Evolutionary conservation across 2,113 vertebrate species (phyloP).

Genomic region (Cephalopterus ornatus): DNA sequence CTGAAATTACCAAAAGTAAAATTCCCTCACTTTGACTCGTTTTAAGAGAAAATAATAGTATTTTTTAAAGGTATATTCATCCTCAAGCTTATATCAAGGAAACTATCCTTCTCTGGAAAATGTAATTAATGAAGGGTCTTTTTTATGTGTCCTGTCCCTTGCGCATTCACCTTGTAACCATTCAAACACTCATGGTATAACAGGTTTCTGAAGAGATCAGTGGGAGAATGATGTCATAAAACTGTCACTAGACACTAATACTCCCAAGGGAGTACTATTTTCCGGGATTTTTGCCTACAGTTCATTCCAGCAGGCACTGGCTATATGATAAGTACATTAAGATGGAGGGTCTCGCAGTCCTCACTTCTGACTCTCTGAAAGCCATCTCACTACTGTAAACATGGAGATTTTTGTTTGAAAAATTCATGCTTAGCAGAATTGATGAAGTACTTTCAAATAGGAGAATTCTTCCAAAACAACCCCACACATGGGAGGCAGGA

Average conservation of each 20-base stretch:
- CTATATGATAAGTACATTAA: not conserved
- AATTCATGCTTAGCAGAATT: not conserved
- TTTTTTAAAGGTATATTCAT: not conserved
- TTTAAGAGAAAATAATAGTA: not conserved
- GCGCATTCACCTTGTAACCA: not conserved
- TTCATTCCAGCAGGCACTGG: not conserved
- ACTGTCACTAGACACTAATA: not conserved
- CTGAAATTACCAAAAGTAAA: not conserved
- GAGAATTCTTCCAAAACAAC: not conserved
- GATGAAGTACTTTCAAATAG: not conserved
- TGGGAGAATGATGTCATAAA: not conserved
- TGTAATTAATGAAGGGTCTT: not conserved
- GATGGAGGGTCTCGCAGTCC: not conserved
- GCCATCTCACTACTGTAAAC: not conserved
- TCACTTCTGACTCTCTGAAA: not conserved
- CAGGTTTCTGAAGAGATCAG: not conserved
- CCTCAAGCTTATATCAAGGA: not conserved
- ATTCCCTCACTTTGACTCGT: not conserved
- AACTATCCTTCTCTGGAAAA: not conserved
- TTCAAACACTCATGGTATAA: fast-evolving
- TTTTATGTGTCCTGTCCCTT: not conserved
- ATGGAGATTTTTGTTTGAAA: not conserved
- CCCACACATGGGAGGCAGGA: not conserved
- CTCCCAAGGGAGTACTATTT: not conserved
- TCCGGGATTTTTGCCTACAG: not conserved